Evolutionary conservation across 2,888 invertebrate genomes (phyloP), one percentile per base, ranked within the genome.

Genomic region (Drosophila robusta): DNA sequence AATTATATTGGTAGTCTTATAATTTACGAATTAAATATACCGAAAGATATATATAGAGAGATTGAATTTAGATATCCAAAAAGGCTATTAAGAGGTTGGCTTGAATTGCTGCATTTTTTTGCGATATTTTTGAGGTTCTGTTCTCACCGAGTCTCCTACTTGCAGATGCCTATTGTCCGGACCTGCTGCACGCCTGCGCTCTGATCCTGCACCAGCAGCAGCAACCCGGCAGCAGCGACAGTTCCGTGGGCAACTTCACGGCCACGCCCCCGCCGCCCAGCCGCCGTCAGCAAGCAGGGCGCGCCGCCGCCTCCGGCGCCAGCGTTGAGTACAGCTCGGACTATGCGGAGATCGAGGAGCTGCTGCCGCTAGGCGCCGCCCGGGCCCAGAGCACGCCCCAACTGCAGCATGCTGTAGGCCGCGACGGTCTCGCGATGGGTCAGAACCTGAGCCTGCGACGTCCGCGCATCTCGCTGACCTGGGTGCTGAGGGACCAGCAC

Each of bases 401-500:
- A 70, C 78, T 89, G 78, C 79, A 79, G 68, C 77, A 79, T 79
- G 79, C 75, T 77, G 79, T 79, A 79, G 79, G 61, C 18, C 50
- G 74, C 39, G 70, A 75, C 47, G 90, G 89, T 61, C 80, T 89
- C 90, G 91, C 87, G 84, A 92, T 94, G 94, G 94, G 94, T 90
- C 94, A 94, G 90, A 93, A 93, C 91, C 91, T 93, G 81, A 94
- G 94, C 87, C 92, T 92, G 78, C 91, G 91, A 77, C 93, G 93
- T 82, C 93, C 95, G 73, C 96, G 95, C 92, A 94, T 96, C 91
- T 95, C 96, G 61, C 93, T 96, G 61, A 95, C 95, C 55, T 96
- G 96, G 96, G 95, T 96, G 61, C 92, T 96, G 41, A 94, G 95
- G 87, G 95, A 95, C 75, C 94, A 95, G 80, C 93, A 94, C 50